phyloP scores from a whole-genome alignment of 2,113 vertebrate species.

The human region DNA sequence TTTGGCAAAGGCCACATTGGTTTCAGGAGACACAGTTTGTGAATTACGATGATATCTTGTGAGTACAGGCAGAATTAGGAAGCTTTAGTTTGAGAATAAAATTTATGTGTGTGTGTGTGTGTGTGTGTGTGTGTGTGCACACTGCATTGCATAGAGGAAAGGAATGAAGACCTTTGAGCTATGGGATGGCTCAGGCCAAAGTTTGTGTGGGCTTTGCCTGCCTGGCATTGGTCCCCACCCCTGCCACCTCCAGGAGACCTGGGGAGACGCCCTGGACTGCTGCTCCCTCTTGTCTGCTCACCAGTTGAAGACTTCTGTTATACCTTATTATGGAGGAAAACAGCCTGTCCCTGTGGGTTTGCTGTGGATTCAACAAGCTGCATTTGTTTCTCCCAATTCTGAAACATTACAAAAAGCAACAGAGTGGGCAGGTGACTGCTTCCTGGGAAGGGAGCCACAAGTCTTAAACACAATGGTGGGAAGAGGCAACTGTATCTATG shows the following conservation, averaged over 20 bases:
- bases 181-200: neutral
- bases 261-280: neutral
- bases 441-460: conserved; percentile 73
- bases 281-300: conserved; percentile 50
- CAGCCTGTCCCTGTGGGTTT: conserved; percentile 63
- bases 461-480: conserved; percentile 31
- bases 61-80: conserved; percentile 51
- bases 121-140: neutral
- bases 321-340: conserved; percentile 67
- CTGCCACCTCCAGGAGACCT: neutral
- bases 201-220: neutral
- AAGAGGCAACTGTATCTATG: conserved; percentile 44
- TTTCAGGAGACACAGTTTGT: conserved; percentile 70
- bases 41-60: conserved; percentile 31
- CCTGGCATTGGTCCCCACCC: neutral
- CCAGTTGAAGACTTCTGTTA: conserved; percentile 51
- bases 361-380: conserved; percentile 71
- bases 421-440: conserved; percentile 77
- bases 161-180: conserved; percentile 71
- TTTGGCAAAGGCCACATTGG: conserved; percentile 76
- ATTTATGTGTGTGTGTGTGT: neutral
- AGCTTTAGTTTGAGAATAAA: conserved; percentile 36
- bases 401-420: conserved; percentile 67
- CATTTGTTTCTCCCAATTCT: conserved; percentile 75
- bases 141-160: conserved; percentile 62